These are phyloP conservation scores for Sus scrofa DNA, from an alignment of 2,113 vertebrate species.

Conservation along the genomic window DNA sequence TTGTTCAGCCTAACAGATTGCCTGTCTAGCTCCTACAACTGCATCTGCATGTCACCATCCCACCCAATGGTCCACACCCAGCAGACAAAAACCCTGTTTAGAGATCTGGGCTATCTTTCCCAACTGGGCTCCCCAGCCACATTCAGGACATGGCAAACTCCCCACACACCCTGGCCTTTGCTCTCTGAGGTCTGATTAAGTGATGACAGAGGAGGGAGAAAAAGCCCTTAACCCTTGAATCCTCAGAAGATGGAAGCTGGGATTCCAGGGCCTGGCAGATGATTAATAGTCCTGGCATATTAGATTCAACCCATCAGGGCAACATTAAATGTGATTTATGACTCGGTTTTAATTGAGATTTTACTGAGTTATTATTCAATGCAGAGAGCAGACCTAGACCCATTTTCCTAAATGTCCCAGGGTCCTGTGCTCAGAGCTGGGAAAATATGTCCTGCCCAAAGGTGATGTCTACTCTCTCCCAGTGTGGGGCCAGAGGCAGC, in stretches of 20 bases:
- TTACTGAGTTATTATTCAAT: constrained; percentile 74
- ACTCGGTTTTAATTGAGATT: constrained; percentile 82
- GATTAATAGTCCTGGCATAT: constrained; percentile 75
- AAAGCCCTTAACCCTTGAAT: neutral
- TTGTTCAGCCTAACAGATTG: neutral
- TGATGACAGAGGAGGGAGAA: constrained; percentile 1
- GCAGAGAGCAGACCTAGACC: constrained; percentile 36
- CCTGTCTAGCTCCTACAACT: neutral
- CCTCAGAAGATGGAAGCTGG: constrained; percentile 16
- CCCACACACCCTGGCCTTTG: neutral
- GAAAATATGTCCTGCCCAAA: neutral
- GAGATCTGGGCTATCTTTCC: neutral
- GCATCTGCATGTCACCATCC: fast-evolving
- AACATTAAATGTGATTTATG: constrained; percentile 82
- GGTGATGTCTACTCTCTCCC: neutral
- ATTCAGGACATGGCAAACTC: neutral
- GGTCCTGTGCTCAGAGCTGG: neutral
- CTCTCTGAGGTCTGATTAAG: neutral
- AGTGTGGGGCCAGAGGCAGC: neutral
- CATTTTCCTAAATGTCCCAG: neutral
- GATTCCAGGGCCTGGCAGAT: constrained; percentile 45
- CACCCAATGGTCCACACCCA: neutral
- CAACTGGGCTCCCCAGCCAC: neutral
- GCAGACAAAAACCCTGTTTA: neutral
- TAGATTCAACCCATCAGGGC: constrained; percentile 62